Percentiles rank a stretch among this genome's conserved stretches.
Conservation (phyloP, 53 echinoderm and acorn worm genomes). For the Antedon mediterranea region DNA sequence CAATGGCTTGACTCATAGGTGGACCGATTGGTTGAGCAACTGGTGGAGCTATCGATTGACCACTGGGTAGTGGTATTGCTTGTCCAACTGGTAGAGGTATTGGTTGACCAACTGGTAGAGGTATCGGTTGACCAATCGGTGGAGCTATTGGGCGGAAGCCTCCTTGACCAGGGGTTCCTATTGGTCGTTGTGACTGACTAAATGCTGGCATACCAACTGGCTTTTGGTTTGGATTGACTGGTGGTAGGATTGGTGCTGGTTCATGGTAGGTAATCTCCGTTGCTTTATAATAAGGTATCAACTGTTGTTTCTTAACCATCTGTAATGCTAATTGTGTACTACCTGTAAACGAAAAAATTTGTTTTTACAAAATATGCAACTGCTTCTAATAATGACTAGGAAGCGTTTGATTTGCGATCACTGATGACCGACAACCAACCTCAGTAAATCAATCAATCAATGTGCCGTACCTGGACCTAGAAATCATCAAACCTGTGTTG, state of each 20-base stretch:
- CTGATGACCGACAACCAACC: too few relatives aligned
- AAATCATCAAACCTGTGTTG: too few relatives aligned
- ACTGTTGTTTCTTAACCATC: slow-evolving; percentile 93
- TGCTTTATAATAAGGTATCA: slow-evolving; percentile 59
- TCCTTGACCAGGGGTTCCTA: not conserved
- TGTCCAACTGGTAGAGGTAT: not conserved
- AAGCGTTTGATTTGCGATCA: too few relatives aligned
- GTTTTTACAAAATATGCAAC: too few relatives aligned
- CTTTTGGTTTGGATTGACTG: not conserved
- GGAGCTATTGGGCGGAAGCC: not conserved
- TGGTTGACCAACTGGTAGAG: not conserved
- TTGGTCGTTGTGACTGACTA: not conserved
- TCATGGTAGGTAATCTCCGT: slow-evolving; percentile 6
- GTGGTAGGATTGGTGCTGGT: not conserved
- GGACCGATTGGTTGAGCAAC: too few relatives aligned
- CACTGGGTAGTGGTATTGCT: not conserved
- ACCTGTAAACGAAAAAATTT: slow-evolving; percentile 27
- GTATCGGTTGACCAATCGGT: not conserved
- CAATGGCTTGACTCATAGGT: not conserved
- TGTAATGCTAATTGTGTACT: slow-evolving; percentile 70
- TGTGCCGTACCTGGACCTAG: too few relatives aligned
- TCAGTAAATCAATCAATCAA: too few relatives aligned
- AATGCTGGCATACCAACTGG: not conserved
- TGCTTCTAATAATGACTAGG: too few relatives aligned
- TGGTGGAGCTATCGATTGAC: too few relatives aligned